Evolutionary conservation across 2,888 invertebrate genomes (phyloP).

Genomic region (Lycocerus yunnanus): DNA sequence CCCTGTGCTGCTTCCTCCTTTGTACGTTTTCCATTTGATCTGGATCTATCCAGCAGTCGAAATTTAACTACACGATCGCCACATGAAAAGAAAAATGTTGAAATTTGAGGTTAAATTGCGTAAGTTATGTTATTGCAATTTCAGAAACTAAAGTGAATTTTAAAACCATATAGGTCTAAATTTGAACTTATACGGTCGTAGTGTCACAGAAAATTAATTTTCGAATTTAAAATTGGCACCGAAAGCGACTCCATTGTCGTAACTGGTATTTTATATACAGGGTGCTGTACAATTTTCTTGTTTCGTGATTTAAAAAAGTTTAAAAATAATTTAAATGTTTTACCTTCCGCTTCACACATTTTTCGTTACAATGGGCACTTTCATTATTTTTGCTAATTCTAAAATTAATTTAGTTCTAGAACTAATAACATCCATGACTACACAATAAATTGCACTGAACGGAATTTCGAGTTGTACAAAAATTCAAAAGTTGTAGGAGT

Average conservation of each 20-base stretch:
- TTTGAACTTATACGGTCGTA: background rate
- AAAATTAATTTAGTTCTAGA: background rate
- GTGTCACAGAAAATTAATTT: background rate
- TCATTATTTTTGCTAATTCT: background rate
- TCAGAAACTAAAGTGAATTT: background rate
- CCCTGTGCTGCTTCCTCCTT: background rate
- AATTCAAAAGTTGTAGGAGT: background rate
- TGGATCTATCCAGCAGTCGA: background rate
- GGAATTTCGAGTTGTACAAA: too few relatives aligned
- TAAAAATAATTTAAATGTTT: background rate
- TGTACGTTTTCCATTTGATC: slow-evolving; percentile 5
- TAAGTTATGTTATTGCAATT: background rate
- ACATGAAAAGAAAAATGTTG: background rate
- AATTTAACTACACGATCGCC: background rate
- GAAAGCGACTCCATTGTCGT: background rate
- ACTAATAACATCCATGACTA: background rate
- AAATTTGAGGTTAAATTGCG: background rate
- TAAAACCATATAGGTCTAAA: background rate
- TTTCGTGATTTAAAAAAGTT: too few relatives aligned
- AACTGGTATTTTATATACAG: background rate
- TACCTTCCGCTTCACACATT: background rate
- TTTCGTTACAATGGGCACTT: background rate
- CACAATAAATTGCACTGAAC: background rate
- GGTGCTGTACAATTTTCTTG: background rate
- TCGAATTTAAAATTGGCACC: background rate